Evolutionary conservation across 2,888 invertebrate genomes (phyloP).

Genomic region (Dasysyrphus tricinctus): DNA sequence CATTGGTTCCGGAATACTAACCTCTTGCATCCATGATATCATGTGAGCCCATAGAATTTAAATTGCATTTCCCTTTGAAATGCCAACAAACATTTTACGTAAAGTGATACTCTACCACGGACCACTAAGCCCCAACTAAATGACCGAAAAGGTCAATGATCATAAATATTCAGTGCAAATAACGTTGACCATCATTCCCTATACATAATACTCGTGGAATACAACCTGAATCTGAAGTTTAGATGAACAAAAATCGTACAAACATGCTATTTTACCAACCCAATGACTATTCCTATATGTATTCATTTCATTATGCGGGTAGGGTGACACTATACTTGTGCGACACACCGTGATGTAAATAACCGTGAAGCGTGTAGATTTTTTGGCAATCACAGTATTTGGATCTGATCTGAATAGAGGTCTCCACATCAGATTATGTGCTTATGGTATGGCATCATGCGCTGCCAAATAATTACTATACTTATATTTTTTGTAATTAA

Average conservation of each 20-base stretch:
- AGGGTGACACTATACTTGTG: constrained; percentile 3
- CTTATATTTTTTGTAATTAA: constrained; percentile 43
- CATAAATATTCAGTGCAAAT: constrained; percentile 37
- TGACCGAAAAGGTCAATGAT: constrained; percentile 58
- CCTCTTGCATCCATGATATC: neutral
- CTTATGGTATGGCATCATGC: constrained; percentile 23
- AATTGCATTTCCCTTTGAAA: constrained; percentile 10
- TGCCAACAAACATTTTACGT: neutral
- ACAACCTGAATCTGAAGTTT: neutral
- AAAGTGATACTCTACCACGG: constrained; percentile 23
- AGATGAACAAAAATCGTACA: constrained; percentile 10
- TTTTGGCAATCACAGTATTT: constrained; percentile 56
- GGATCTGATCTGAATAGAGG: constrained; percentile 39
- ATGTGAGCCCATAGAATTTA: neutral
- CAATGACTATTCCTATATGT: constrained; percentile 11
- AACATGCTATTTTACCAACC: constrained; percentile 60
- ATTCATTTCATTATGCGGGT: neutral
- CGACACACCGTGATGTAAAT: constrained; percentile 36
- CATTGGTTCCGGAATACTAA: constrained; percentile 23
- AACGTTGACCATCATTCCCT: constrained; percentile 12
- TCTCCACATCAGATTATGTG: no score
- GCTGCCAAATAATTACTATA: constrained; percentile 35
- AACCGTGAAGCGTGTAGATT: constrained; percentile 68
- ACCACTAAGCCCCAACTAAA: constrained; percentile 10
- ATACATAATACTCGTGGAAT: neutral